Evolutionary conservation across 2,888 invertebrate species (phyloP).

Genomic region (Iphiclides podalirius): DNA sequence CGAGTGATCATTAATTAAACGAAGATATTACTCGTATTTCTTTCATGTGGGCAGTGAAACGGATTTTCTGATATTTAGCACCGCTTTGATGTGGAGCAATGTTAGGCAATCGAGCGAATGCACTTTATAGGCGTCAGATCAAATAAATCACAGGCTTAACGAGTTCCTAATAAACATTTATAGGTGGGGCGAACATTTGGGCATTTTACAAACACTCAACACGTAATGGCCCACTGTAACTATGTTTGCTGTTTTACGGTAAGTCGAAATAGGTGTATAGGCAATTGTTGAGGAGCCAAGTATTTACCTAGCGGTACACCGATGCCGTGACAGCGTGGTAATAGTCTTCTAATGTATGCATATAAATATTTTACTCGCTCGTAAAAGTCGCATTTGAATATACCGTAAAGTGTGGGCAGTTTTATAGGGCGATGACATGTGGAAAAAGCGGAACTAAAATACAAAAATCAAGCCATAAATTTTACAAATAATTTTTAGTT

Average conservation of each 20-base stretch:
- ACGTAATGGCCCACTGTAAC: slow-evolving; percentile 67
- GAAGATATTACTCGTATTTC: no score
- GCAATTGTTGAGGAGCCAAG: slow-evolving; percentile 53
- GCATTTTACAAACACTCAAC: slow-evolving; percentile 72
- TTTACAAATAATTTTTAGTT: background rate
- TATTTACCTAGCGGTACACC: slow-evolving; percentile 62
- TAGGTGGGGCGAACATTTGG: slow-evolving; percentile 54
- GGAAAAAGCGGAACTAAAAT: slow-evolving; percentile 40
- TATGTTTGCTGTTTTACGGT: slow-evolving; percentile 62
- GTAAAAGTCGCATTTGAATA: slow-evolving; percentile 48
- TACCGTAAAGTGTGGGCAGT: slow-evolving; percentile 40
- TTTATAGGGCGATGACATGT: slow-evolving; percentile 58
- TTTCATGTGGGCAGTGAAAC: slow-evolving; percentile 5
- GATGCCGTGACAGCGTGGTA: slow-evolving; percentile 46
- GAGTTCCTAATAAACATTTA: slow-evolving; percentile 69
- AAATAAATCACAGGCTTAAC: slow-evolving; percentile 70
- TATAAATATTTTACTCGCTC: slow-evolving; percentile 56
- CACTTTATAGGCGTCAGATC: slow-evolving; percentile 51
- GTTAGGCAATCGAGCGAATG: slow-evolving; percentile 57
- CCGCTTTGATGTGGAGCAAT: slow-evolving; percentile 46
- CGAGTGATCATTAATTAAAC: no score
- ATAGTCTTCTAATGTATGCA: slow-evolving; percentile 59
- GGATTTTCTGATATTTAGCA: slow-evolving; percentile 9
- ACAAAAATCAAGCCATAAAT: no score
- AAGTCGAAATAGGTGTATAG: slow-evolving; percentile 49